Base-by-base conservation (phyloP, 2,113 vertebrate species). In the Pseudorasbora parva region DNA sequence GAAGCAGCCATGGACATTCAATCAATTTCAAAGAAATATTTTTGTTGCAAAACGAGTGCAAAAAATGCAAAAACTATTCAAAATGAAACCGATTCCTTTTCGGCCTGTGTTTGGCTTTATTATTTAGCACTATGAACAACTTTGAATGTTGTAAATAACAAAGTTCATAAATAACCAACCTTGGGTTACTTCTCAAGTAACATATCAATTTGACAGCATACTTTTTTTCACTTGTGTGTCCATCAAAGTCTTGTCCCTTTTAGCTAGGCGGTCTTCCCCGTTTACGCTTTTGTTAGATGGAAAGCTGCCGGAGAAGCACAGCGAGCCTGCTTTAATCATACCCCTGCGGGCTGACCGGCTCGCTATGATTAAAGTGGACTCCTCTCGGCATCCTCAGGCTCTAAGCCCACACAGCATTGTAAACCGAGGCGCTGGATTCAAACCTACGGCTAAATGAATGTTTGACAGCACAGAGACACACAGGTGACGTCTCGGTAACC, bases 301-400 rank as follows among this genome's bases (percentile, higher is more conserved):
- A 62, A 17, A 62, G 56, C 56, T 45, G 21, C 71, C 7, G 45
- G 71, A 49, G 54, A 56, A 56, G 23, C 2, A 30, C 56, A 41
- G 57, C 41, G 12, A 12, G 21, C 59, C 60, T 41, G 71, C 59
- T 76, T 75, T 64, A 83, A 68, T 78, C 27, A 51, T 11, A 7
- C 14, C 66, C 77, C 56, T 73, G 68, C 27, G 43, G 77, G 19
- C 27, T 60, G 54, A 73, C 56, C 37, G 14, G 66, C n/a, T 73
- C 11, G 25, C 37, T 19, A 49, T 80, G 73, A 80, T 84, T 73
- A 23, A 68, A 59, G 76, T 41, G 17, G 51, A 71, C 83, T 71
- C 74, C 14, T 68, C 21, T 33, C 60, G 9, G 6, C 41, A 25
- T 59, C 74, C 51, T 78, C 25, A 19, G 59, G 73, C 56, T 76